Evolutionary conservation across 2,113 vertebrate genomes (phyloP).

Genomic region (Bos javanicus): DNA sequence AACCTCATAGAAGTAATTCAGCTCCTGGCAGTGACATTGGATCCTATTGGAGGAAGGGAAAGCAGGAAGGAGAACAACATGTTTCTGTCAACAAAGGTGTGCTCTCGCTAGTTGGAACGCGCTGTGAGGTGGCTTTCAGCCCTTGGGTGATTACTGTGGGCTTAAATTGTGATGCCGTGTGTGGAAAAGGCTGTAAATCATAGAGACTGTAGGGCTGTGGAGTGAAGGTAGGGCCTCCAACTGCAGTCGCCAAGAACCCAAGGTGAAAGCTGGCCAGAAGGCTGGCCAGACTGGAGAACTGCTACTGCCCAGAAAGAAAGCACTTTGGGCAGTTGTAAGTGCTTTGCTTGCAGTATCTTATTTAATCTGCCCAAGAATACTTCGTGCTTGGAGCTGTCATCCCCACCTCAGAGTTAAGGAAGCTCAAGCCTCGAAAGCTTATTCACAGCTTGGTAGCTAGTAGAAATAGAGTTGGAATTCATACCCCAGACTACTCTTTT

Average conservation of each 20-base stretch:
- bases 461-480: not conserved
- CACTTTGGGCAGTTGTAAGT: not conserved
- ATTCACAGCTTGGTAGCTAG: not conserved
- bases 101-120: not conserved
- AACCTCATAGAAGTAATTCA: not conserved
- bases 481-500: not conserved
- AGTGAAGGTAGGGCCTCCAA: not conserved
- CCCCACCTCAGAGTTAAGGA: not conserved
- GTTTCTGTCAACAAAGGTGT: slow-evolving; percentile 44
- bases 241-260: not conserved
- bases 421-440: not conserved
- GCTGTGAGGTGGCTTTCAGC: not conserved
- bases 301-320: not conserved
- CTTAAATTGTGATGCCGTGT: not conserved
- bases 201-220: not conserved
- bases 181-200: not conserved
- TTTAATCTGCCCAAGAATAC: not conserved
- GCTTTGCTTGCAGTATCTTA: not conserved
- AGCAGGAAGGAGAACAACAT: not conserved
- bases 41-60: not conserved
- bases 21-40: not conserved
- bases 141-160: not conserved
- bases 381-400: not conserved
- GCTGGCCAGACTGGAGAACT: not conserved
- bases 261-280: not conserved